Evolutionary conservation across 2,113 vertebrate genomes (phyloP).

Genomic region (Artemisiospiza belli): DNA sequence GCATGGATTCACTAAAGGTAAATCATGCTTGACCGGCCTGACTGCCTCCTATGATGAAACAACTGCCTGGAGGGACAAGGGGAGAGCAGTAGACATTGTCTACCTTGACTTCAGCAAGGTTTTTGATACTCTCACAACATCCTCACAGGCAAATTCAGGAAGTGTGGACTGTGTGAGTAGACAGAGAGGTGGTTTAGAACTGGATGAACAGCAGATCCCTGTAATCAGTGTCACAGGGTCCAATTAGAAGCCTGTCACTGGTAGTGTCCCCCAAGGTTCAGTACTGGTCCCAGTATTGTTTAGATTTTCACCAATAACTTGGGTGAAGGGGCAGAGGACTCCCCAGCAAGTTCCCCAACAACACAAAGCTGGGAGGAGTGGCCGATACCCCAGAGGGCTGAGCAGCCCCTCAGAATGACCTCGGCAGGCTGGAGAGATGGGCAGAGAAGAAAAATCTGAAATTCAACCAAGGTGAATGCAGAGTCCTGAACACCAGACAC

Average conservation of each 20-base stretch:
- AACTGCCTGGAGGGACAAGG: not conserved
- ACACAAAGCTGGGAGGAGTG: not conserved
- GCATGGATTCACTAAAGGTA: not conserved
- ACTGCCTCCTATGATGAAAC: not conserved
- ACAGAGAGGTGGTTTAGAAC: not conserved
- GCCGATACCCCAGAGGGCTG: rapidly evolving
- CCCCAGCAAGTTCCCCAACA: not conserved
- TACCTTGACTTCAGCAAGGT: not conserved
- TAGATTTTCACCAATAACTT: not conserved
- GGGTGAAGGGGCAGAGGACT: not conserved
- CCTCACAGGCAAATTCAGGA: not conserved
- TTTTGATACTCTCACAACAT: not conserved
- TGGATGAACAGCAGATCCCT: not conserved
- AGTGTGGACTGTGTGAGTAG: not conserved
- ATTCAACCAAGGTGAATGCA: not conserved
- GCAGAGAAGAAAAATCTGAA: not conserved
- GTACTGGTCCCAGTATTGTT: rapidly evolving
- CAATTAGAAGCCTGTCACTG: no score
- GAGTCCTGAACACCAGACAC: not conserved
- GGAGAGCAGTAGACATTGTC: not conserved
- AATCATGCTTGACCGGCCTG: not conserved
- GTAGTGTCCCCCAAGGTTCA: not conserved
- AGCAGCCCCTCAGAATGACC: not conserved
- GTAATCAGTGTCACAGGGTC: not conserved
- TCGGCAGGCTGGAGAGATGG: not conserved